Conservation (phyloP, 2,113 vertebrate species). For the Saimiri boliviensis region DNA sequence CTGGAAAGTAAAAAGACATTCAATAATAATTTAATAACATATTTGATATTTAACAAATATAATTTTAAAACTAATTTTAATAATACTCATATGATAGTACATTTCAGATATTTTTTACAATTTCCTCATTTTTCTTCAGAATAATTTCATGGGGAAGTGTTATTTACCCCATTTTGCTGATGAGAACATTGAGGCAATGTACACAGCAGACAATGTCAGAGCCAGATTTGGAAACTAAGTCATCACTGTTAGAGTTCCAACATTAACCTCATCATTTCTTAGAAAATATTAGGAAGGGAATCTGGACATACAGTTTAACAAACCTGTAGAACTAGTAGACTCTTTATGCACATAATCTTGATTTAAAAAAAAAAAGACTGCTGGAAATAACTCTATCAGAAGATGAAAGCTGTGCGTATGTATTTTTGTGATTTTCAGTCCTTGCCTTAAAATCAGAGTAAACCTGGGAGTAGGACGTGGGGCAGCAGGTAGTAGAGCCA, state of each 20-base stretch:
- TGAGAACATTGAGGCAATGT: background rate
- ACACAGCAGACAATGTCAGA: background rate
- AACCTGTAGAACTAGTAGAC: background rate
- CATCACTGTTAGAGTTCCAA: background rate
- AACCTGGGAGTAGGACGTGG: background rate
- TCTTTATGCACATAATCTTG: background rate
- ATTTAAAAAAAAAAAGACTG: background rate
- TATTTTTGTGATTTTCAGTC: background rate
- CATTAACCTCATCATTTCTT: background rate
- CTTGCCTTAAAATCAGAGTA: background rate
- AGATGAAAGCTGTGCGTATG: background rate
- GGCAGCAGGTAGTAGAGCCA: rapidly evolving
- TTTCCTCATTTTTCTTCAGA: background rate
- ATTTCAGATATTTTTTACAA: background rate
- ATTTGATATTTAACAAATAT: background rate
- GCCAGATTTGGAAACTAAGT: background rate
- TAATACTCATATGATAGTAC: background rate
- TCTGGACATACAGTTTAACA: background rate
- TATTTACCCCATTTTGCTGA: background rate
- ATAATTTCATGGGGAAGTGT: background rate
- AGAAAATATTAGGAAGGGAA: background rate
- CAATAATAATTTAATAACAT: background rate
- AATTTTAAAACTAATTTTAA: background rate
- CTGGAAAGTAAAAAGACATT: background rate
- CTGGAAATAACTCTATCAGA: background rate